Evolutionary conservation across 35 echinoderm and acorn worm genomes (phyloP).

Genomic region (Apostichopus japonicus): DNA sequence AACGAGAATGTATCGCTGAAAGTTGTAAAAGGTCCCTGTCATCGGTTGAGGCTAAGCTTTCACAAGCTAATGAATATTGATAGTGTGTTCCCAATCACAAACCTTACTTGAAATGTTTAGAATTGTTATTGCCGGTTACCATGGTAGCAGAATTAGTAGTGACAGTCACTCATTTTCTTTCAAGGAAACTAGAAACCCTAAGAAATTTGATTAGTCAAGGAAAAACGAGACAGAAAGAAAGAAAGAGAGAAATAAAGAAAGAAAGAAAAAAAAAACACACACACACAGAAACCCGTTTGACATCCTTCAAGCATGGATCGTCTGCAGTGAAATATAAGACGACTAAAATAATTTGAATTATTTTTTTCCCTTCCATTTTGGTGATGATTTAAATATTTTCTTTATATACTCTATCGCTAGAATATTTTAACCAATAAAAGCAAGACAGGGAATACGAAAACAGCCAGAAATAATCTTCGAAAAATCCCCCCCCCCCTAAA

Average conservation of each 20-base stretch:
- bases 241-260: neutral
- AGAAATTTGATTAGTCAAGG: neutral
- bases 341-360: too few species aligned
- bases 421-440: too few species aligned
- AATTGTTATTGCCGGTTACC: neutral
- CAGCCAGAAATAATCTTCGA: too few species aligned
- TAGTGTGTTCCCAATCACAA: neutral
- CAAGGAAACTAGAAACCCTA: too few species aligned
- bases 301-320: too few species aligned
- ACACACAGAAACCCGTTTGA: too few species aligned
- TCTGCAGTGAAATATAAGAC: too few species aligned
- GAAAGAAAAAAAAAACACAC: neutral
- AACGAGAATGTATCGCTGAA: neutral
- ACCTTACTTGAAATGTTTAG: neutral
- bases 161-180: neutral
- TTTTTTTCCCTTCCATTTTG: too few species aligned
- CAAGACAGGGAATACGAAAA: too few species aligned
- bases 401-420: too few species aligned
- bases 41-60: neutral
- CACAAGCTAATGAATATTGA: neutral
- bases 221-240: neutral
- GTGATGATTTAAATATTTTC: too few species aligned
- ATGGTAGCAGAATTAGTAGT: neutral
- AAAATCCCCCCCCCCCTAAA: too few species aligned
- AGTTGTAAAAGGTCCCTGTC: neutral